These are phyloP conservation scores for Drosophila formosana DNA, from an alignment of 2,888 invertebrate genomes.

Conservation along the genomic window DNA sequence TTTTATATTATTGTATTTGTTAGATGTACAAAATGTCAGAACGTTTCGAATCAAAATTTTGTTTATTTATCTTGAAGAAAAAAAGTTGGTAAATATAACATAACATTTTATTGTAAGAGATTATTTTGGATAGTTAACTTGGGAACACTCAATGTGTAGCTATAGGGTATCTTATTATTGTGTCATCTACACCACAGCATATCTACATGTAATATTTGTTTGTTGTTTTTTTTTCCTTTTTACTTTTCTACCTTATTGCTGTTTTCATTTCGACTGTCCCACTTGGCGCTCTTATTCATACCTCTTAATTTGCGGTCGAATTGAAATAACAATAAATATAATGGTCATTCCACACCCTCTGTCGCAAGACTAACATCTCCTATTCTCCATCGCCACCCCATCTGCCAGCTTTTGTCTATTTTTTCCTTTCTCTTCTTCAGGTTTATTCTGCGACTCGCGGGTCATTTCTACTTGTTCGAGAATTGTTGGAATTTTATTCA, in stretches of 20 bases:
- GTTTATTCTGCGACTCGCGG: slow-evolving; percentile 11
- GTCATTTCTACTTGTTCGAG: slow-evolving; percentile 50
- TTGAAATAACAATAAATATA: slow-evolving; percentile 80
- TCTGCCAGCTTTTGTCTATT: not conserved
- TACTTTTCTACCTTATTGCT: slow-evolving; percentile 50
- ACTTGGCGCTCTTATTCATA: slow-evolving; percentile 75
- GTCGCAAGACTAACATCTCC: not conserved
- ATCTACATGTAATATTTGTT: slow-evolving; percentile 30
- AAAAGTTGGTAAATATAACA: too few species aligned
- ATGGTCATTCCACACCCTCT: slow-evolving; percentile 59
- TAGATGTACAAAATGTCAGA: too few species aligned
- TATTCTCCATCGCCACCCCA: not conserved
- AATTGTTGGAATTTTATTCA: slow-evolving; percentile 68
- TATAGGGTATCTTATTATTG: slow-evolving; percentile 5
- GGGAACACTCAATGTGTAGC: too few species aligned
- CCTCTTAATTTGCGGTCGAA: slow-evolving; percentile 80
- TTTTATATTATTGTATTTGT: not conserved
- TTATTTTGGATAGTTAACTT: too few species aligned
- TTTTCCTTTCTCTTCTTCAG: slow-evolving; percentile 1
- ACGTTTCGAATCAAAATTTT: too few species aligned
- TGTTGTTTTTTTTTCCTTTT: slow-evolving; percentile 30
- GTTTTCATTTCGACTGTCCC: slow-evolving; percentile 42
- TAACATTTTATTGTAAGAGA: too few species aligned
- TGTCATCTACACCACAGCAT: not conserved
- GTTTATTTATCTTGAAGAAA: too few species aligned